Percentiles rank a stretch among this genome's conserved stretches.
These are phyloP conservation scores for Elmis aenea DNA, from an alignment of 2,888 invertebrate genomes.

Conservation along the genomic window DNA sequence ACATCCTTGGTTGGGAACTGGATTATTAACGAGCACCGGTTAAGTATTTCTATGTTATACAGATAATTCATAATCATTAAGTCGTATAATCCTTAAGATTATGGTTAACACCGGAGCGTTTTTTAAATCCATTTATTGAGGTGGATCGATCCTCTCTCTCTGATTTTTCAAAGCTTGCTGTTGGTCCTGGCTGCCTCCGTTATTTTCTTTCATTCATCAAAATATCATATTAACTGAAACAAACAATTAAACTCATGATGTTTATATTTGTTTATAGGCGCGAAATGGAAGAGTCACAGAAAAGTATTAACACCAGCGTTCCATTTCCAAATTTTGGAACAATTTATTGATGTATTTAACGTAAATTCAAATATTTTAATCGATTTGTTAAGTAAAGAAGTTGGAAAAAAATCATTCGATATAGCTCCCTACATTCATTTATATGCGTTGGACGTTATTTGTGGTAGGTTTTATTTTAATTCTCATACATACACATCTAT, in stretches of 20 bases:
- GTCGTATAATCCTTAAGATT: too few species aligned
- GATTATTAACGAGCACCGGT: conserved; percentile 26
- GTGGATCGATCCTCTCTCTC: too few species aligned
- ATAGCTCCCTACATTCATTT: conserved; percentile 58
- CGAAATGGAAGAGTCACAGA: conserved; percentile 62
- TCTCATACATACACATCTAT: not conserved
- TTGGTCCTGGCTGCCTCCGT: too few species aligned
- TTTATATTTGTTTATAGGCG: conserved; percentile 36
- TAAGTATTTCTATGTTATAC: not conserved
- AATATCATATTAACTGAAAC: not conserved
- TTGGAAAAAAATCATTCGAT: conserved; percentile 49
- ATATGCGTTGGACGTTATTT: conserved; percentile 59
- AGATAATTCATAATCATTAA: not conserved
- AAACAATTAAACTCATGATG: too few species aligned
- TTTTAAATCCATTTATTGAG: too few species aligned
- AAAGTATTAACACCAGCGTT: conserved; percentile 74
- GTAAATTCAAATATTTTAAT: conserved; percentile 56
- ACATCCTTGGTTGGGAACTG: conserved; percentile 26
- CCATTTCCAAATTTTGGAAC: conserved; percentile 71
- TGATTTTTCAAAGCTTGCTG: too few species aligned
- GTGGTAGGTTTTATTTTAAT: conserved; percentile 46
- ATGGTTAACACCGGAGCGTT: too few species aligned
- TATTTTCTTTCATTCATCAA: too few species aligned
- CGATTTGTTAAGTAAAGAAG: conserved; percentile 47
- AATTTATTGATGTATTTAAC: conserved; percentile 66